Base-by-base conservation (phyloP, 2,113 vertebrate genomes). In the Psilopogon haemacephalus region DNA sequence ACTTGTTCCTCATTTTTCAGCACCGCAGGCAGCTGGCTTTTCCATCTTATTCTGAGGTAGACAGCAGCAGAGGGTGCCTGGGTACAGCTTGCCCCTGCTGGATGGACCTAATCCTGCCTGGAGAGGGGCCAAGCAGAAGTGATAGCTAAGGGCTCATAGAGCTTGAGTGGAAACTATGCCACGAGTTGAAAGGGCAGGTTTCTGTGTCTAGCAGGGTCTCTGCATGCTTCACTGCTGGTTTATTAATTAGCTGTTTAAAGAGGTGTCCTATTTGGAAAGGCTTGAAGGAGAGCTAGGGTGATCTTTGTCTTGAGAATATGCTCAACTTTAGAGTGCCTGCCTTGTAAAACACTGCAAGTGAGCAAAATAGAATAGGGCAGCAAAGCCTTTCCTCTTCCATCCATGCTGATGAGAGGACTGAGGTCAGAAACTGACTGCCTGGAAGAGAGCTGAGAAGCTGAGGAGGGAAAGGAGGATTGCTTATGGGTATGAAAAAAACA, bases 51-150 rank as follows among this genome's bases (percentile, higher is more conserved):
- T 81, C 44, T 65, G 59, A 85, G 67, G 38, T n/a, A 42, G 52
- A 44, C 37, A 50, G 84, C 62, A 84, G 68, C 5, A n/a, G 50
- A 44, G 35, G 30, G 67, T 76, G 81, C 38, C 59, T 82, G 58
- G 35, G 73, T 64, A n/a, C 30, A 27, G n/a, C 15, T 10, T 71
- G 65, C 74, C 77, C 56, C 62, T 2, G 6, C 67, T 74, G 84
- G 44, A 44, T 84, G 60, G 40, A 59, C 44, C 71, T 82, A 42
- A 82, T 69, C 59, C 68, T 40, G 54, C 11, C 75, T 94, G 93
- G 94, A 95, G 40, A 72, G 44, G 5, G 40, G 87, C 91, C 93
- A 93, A 87, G 78, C 63, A 85, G 91, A 78, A 89, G 62, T 18
- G 73, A 64, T 46, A 84, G 72, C 63, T 65, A 59, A 79, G 30